Conservation (phyloP, 2,797 vertebrate genomes). For the Ptychobarbus kaznakovi region DNA sequence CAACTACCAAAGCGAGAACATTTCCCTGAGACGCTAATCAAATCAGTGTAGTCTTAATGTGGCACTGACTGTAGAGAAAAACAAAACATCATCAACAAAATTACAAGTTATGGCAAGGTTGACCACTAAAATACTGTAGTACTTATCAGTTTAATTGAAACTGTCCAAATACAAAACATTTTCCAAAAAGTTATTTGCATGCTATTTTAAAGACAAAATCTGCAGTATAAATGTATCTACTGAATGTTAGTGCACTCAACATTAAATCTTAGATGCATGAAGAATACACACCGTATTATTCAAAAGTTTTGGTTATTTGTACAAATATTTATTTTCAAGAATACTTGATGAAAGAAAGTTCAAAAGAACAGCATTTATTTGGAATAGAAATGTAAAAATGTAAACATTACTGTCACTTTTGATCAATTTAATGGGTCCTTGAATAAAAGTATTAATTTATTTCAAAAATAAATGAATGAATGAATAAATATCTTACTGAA, state of each 20-base stretch:
- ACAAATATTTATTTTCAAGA: neutral
- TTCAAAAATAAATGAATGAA: neutral
- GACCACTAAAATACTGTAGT: neutral
- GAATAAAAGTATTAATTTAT: neutral
- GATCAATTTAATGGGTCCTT: neutral
- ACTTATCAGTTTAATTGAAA: neutral
- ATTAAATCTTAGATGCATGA: no score
- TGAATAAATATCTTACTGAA: neutral
- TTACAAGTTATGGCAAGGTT: neutral
- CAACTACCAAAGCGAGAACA: constrained; percentile 4
- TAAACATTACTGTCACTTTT: neutral
- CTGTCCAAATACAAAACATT: neutral
- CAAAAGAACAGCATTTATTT: neutral
- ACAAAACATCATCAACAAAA: neutral
- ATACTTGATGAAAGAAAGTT: no score
- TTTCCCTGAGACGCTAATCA: neutral
- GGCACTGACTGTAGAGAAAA: neutral
- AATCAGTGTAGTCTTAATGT: neutral
- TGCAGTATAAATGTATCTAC: neutral
- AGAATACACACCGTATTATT: neutral
- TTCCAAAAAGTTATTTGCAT: neutral
- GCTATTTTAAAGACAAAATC: neutral
- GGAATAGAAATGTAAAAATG: neutral
- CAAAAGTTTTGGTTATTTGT: neutral
- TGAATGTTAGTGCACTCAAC: neutral